Evolutionary conservation across 2,797 vertebrate genomes (phyloP).

Genomic region (Anniella stebbinsi): DNA sequence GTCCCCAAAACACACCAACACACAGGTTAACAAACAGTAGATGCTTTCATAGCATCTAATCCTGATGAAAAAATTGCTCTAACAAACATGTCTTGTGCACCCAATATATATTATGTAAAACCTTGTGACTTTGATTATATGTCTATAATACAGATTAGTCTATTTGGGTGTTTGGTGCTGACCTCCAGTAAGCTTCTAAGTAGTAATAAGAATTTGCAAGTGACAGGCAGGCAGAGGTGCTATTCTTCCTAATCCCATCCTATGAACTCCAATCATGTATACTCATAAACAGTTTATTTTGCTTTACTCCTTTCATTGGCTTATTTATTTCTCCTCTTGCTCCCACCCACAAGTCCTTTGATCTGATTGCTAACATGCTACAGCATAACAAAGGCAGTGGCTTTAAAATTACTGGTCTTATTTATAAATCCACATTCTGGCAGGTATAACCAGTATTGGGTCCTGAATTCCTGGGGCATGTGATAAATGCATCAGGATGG

Average conservation of each 20-base stretch:
- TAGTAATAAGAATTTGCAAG: constrained; percentile 74
- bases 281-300: constrained; percentile 59
- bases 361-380: constrained; percentile 9
- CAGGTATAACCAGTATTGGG: not conserved
- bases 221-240: constrained; percentile 71
- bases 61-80: constrained; percentile 65
- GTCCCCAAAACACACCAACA: constrained; percentile 28
- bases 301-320: constrained; percentile 37
- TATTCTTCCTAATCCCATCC: constrained; percentile 66
- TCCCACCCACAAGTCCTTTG: constrained; percentile 50
- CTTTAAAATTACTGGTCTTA: not conserved
- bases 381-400: not conserved
- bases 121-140: constrained; percentile 78
- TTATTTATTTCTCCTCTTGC: constrained; percentile 52
- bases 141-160: constrained; percentile 79
- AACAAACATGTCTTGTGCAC: constrained; percentile 71
- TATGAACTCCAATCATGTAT: constrained; percentile 50
- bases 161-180: constrained; percentile 73
- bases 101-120: constrained; percentile 71
- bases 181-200: constrained; percentile 76
- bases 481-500: not conserved
- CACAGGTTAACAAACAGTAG: constrained; percentile 69
- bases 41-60: constrained; percentile 70
- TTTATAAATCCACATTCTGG: not conserved
- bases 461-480: not conserved